These are phyloP conservation scores for Ophiothrix spiculata DNA, from an alignment of 35 echinoderm and acorn worm genomes.

Conservation along the genomic window DNA sequence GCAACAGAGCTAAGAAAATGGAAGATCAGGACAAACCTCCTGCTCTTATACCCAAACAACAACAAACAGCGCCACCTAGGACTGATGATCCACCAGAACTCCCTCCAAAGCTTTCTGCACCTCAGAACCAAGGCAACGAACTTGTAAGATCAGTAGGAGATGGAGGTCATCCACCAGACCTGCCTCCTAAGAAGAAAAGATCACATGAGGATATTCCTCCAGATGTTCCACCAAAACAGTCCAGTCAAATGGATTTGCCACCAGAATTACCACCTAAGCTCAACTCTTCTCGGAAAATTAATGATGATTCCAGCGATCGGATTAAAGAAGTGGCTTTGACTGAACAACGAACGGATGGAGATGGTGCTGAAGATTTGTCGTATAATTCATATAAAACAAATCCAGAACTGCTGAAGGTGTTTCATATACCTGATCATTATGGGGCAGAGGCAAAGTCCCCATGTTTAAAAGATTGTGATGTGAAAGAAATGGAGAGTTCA, in stretches of 20 bases:
- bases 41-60: too few relatives aligned
- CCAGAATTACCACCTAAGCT: background rate
- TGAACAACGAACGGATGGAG: background rate
- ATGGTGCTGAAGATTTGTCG: background rate
- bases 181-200: background rate
- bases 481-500: background rate
- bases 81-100: background rate
- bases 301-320: background rate
- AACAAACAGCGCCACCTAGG: too few relatives aligned
- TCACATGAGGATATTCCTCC: background rate
- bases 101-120: background rate
- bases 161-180: background rate
- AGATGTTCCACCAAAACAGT: background rate
- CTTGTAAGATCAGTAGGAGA: background rate
- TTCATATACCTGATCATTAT: constrained; percentile 60
- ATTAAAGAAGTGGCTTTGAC: background rate
- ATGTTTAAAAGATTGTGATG: too few relatives aligned
- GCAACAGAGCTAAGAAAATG: background rate
- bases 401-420: constrained; percentile 84
- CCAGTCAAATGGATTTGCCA: background rate
- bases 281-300: background rate
- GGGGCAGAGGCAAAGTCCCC: background rate
- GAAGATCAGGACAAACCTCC: too few relatives aligned
- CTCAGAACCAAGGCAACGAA: background rate
- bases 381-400: constrained; percentile 69